Evolutionary conservation across 2,797 vertebrate species (phyloP).

Genomic region (Mormyrus proboscirostris): DNA sequence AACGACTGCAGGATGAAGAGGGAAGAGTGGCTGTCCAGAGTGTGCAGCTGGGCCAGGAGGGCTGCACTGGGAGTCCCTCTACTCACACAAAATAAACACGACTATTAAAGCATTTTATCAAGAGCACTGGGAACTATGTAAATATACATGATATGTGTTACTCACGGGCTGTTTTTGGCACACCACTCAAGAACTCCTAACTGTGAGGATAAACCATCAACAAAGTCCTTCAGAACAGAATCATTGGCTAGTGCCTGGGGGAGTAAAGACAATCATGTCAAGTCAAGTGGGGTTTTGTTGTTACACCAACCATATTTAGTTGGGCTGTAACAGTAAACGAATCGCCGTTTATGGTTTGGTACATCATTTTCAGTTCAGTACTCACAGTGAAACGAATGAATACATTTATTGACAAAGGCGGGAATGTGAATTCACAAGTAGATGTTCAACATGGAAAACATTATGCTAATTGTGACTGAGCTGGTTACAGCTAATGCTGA

Average conservation of each 20-base stretch:
- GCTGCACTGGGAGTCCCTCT: slow-evolving; percentile 73
- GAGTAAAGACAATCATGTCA: background rate
- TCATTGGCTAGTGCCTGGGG: slow-evolving; percentile 67
- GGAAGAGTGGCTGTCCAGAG: slow-evolving; percentile 81
- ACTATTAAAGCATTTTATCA: background rate
- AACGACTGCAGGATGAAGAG: slow-evolving; percentile 84
- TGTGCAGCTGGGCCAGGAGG: slow-evolving; percentile 76
- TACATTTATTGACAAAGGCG: background rate
- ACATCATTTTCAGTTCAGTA: background rate
- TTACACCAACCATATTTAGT: background rate
- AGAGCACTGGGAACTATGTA: background rate
- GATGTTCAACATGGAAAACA: background rate
- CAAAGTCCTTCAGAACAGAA: slow-evolving; percentile 77
- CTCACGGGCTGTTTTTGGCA: slow-evolving; percentile 76
- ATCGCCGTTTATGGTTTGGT: background rate
- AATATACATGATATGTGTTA: background rate
- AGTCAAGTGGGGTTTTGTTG: background rate
- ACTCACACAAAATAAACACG: slow-evolving; percentile 26
- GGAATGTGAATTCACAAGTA: background rate
- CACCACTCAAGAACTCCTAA: slow-evolving; percentile 89
- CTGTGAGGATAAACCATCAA: slow-evolving; percentile 74
- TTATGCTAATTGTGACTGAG: background rate
- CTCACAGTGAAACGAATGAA: background rate
- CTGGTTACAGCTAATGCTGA: background rate
- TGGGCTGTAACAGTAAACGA: background rate